Base-by-base conservation (phyloP, 1,140 invertebrate genomes). In the Drosophila ogumai region DNA sequence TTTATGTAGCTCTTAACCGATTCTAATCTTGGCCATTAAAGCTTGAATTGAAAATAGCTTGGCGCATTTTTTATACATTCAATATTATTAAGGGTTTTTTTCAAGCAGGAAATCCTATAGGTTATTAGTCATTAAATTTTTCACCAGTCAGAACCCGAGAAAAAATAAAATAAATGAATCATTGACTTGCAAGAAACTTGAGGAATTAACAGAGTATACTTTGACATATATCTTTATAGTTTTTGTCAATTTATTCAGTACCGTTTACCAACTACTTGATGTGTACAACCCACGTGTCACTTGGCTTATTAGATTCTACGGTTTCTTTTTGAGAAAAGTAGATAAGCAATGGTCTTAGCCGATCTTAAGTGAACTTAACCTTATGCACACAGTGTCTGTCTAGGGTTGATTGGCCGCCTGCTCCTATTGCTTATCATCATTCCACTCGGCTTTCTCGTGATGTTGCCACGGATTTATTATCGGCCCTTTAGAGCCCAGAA, bases 341-440 rank as follows among this genome's bases (percentile, higher is more conserved):
- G 61, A 69, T 67, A 69, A 54, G 47, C 22, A 19, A 8, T 13
- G 19, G 61, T 38, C 46, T 66, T 67, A 69, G 12, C 61, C 38
- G 32, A 49, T 57, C 36, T 58, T 34, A 41, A 57, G 12, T 46
- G 32, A 36, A 32, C 40, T 66, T 36, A 54, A 25, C 50, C 41
- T 12, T 69, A 47, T 71, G 64, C 49, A 66, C 12, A 67, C 66
- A 69, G 8, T 22, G 44, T 7, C 38, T 41, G 52, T 58, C 65
- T 71, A 40, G 32, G 68, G 68, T 58, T 72, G 66, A 72, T 72
- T 72, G 68, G 68, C 43, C 43, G 50, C 34, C 43, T 40, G 9
- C n/a, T 57, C n/a, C 36, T 28, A 22, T 19, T 9, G 41, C 64
- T 68, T 68, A 68, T 72, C 65, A 41, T 72, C 66, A 22, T 15